Percentiles rank a stretch among this genome's conserved stretches.
Evolutionary conservation across 2,797 vertebrate genomes (phyloP).

Genomic region (Coregonus suidteri): DNA sequence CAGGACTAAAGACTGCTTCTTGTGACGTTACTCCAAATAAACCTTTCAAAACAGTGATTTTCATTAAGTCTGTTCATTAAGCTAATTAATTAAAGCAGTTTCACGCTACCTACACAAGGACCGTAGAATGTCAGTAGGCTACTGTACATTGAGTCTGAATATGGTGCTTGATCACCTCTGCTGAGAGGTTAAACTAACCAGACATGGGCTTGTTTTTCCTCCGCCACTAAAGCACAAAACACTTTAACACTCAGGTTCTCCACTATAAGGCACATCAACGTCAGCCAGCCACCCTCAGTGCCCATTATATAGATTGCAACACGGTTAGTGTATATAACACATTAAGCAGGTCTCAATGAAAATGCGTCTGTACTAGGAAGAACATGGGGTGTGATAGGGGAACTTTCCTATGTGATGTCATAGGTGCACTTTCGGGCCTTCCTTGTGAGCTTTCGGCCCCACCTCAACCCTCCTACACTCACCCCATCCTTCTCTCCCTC

Average conservation of each 20-base stretch:
- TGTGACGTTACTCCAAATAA: no score
- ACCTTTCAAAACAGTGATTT: constrained; percentile 20
- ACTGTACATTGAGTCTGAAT: constrained; percentile 19
- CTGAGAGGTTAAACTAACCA: constrained; percentile 38
- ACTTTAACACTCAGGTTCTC: constrained; percentile 35
- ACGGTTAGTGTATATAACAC: constrained; percentile 23
- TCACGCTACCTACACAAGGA: constrained; percentile 14
- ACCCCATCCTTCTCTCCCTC: constrained; percentile 22
- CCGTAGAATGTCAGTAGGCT: neutral
- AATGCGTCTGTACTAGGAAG: neutral
- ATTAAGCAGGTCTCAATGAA: constrained; percentile 32
- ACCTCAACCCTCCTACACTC: constrained; percentile 17
- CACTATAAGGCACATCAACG: neutral
- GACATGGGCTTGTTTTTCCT: constrained; percentile 54
- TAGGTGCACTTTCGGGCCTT: constrained; percentile 19
- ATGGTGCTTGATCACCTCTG: constrained; percentile 20
- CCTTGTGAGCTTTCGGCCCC: constrained; percentile 33
- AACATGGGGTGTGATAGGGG: neutral
- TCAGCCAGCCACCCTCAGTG: constrained; percentile 24
- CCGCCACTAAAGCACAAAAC: constrained; percentile 42
- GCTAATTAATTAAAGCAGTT: constrained; percentile 32
- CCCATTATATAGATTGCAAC: constrained; percentile 33
- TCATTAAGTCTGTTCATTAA: constrained; percentile 13
- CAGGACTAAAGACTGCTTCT: no score
- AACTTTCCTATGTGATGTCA: constrained; percentile 69